Evolutionary conservation across 53 echinoderm and acorn worm species (phyloP), one percentile per base, ranked within the genome.

Genomic region (Pentamera pediparva): DNA sequence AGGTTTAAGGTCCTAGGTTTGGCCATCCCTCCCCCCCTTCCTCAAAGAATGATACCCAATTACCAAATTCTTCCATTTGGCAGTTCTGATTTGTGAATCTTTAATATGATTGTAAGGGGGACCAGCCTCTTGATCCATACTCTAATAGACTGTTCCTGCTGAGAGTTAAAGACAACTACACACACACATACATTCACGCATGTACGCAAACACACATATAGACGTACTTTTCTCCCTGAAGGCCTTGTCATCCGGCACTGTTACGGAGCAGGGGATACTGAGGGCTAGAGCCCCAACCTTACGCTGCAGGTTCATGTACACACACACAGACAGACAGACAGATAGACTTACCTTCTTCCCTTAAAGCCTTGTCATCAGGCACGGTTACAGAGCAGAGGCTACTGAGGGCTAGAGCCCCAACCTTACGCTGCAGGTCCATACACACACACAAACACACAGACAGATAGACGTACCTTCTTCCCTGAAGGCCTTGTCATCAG

Each of bases 201-300:
- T 24, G 8, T 4, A 54, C 0, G 28, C 20, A 54, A 11, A 2
- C 4, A 22, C 1, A 22, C 0, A 0, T 6, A 54, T 24, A 28
- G 54, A 41, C 78, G n/a, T 81, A 96, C 96, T 91, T 85, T 92
- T 88, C 34, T 96, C 96, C 58, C 82, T 88, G 71, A 82, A 79
- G 3, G 88, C 62, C 71, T 96, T 96, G 61, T 96, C 96, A 39
- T 96, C 96, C 0, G 96, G 96, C 59, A 87, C 80, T 2, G 90
- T 91, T 32, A 96, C 96, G 2, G 96, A 96, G 74, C 96, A 96
- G 56, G 91, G 78, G 61, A 88, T 88, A 73, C 92, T 92, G 25
- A 96, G 80, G 2, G 90, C 96, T 12, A 96, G 86, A 9, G 91
- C 90, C 15, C 96, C 96, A 69, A 96, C 85, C 79, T 96, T 96